These are phyloP conservation scores for Capromys pilorides DNA, from an alignment of 2,797 vertebrate genomes.

Conservation along the genomic window DNA sequence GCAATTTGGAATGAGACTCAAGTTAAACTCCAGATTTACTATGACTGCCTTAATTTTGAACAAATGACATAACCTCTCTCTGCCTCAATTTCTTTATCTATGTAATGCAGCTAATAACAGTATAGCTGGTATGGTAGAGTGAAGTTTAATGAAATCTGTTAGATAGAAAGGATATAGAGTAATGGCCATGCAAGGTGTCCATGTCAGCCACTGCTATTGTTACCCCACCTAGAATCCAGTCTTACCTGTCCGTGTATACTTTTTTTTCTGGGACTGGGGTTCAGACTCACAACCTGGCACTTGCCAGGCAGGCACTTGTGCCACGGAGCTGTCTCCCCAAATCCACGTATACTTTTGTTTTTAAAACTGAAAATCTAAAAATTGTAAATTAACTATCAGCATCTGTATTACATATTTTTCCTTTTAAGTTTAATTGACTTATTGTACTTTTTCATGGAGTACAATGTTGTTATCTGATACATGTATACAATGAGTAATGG, in stretches of 20 bases:
- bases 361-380: neutral
- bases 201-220: neutral
- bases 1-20: neutral
- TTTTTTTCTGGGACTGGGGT: neutral
- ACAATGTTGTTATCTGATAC: neutral
- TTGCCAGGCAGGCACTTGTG: no score
- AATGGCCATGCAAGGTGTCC: neutral
- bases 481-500: neutral
- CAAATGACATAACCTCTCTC: neutral
- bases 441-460: neutral
- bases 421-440: neutral
- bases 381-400: neutral
- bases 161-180: fast-evolving
- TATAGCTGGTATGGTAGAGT: neutral
- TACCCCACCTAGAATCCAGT: neutral
- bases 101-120: neutral
- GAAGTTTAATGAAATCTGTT: neutral
- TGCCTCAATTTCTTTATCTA: neutral
- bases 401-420: conserved; percentile 9
- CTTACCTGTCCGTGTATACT: neutral
- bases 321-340: neutral
- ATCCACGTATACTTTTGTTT: neutral
- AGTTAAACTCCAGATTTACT: neutral
- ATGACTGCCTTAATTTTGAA: neutral
- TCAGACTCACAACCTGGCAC: no score